These are phyloP conservation scores for Theocolax elegans DNA, from an alignment of 1,140 invertebrate genomes.

Conservation along the genomic window DNA sequence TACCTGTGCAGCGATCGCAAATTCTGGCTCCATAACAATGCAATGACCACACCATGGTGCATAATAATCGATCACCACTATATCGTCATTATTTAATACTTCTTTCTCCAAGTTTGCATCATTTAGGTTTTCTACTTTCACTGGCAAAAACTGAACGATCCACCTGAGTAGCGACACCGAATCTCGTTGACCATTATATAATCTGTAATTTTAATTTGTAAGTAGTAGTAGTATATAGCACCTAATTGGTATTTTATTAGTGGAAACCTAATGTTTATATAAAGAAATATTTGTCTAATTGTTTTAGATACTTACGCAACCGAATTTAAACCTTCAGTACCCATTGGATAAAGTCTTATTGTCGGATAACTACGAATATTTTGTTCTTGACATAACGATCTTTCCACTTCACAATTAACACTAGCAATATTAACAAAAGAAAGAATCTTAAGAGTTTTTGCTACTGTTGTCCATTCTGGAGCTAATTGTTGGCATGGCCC, in stretches of 20 bases:
- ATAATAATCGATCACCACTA: conserved; percentile 81
- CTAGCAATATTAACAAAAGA: conserved; percentile 73
- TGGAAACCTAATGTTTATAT: conserved; percentile 14
- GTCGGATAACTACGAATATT: conserved; percentile 77
- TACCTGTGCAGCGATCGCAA: conserved; percentile 74
- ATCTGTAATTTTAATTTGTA: conserved; percentile 57
- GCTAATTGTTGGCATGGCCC: conserved; percentile 75
- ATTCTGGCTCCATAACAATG: conserved; percentile 77
- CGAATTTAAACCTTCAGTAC: conserved; percentile 64
- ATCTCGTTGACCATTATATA: conserved; percentile 74
- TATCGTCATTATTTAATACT: conserved; percentile 61
- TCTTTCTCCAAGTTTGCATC: conserved; percentile 57
- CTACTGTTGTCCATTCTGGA: conserved; percentile 73
- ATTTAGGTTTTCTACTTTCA: conserved; percentile 62
- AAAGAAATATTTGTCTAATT: too few species aligned
- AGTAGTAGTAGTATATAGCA: not conserved
- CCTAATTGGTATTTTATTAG: conserved; percentile 6
- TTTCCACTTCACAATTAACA: conserved; percentile 76
- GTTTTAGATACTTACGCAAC: conserved; percentile 64
- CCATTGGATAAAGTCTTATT: conserved; percentile 76
- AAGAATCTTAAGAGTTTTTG: conserved; percentile 62
- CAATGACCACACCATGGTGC: conserved; percentile 83
- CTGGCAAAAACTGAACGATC: conserved; percentile 73
- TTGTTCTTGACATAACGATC: conserved; percentile 70
- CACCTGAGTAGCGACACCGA: conserved; percentile 71